A percentile compares a stretch with the other conserved stretches of the same genome.
These are phyloP conservation scores for Coracopsis vasa DNA, from an alignment of 2,113 vertebrate species.

Conservation along the genomic window DNA sequence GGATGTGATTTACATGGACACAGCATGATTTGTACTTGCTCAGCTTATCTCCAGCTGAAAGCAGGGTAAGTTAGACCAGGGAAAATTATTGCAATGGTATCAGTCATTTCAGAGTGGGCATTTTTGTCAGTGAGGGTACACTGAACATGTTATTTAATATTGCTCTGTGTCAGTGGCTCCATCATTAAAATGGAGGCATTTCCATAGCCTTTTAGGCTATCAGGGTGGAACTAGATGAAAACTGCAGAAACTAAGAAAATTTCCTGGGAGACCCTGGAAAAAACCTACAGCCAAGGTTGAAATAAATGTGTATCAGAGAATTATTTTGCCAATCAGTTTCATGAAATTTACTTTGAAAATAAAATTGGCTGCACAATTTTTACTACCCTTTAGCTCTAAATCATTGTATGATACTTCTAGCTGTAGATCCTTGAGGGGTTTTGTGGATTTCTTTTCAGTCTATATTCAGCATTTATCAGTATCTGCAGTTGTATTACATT, in stretches of 20 bases:
- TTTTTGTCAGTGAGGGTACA: background rate
- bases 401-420: background rate
- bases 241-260: background rate
- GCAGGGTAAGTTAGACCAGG: background rate
- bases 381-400: background rate
- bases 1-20: background rate
- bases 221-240: background rate
- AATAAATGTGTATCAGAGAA: background rate
- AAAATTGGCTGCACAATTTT: background rate
- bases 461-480: background rate
- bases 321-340: background rate
- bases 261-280: background rate
- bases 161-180: background rate
- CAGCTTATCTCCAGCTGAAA: constrained; percentile 1
- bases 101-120: background rate
- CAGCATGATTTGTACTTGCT: background rate
- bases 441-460: background rate
- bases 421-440: background rate
- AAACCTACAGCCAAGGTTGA: background rate
- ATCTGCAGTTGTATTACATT: background rate
- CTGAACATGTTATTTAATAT: background rate
- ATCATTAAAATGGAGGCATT: background rate
- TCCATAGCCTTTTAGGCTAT: background rate
- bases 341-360: background rate
- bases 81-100: background rate